Base-by-base conservation (phyloP, 2,797 vertebrate genomes). In the Apodemus agrarius region DNA sequence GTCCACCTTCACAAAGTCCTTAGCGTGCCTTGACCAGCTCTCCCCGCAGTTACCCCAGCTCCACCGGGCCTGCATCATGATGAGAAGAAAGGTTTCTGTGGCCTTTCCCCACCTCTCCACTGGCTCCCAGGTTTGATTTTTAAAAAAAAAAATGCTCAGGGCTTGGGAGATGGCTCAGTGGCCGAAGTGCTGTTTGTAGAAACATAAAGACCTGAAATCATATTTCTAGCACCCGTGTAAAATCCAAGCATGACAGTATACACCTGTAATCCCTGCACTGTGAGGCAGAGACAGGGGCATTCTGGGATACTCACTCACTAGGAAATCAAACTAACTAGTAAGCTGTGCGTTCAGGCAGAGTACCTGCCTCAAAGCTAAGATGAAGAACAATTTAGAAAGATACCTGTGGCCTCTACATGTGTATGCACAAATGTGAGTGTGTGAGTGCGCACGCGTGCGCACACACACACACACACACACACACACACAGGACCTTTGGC, bases 101-200 rank as follows among this genome's bases (percentile, higher is more conserved):
- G 6, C 19, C 0, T 6, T 29, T 13, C 3, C 2, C 29, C 3
- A 2, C 8, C 59, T 4, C 5, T 49, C 26, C 3, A 1, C 29
- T 1, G 9, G 17, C 24, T 46, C 31, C 79, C 34, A 54, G 63
- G 19, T 86, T 74, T 21, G 7, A 21, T 63, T 96, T 6, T 4
- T 8, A 49, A 49, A 59, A 59, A 2, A n/a, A 89, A 61, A 49
- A 63, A 0, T 49, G n/a, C 0, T 2, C 12, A 21, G 49, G 7
- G 3, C 74, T 63, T 34, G 1, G 11, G 19, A 57, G 37, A 61
- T 24, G 7, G 72, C 0, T 46, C 4, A 24, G 69, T 16, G 19
- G 29, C 11, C 52, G 43, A 31, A 75, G 26, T 31, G 16, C 6
- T 21, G 14, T 31, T 21, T 11, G 13, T 17, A 89, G n/a, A 61